Conservation (phyloP, 2,888 invertebrate genomes). For the Trachelus stipa region DNA sequence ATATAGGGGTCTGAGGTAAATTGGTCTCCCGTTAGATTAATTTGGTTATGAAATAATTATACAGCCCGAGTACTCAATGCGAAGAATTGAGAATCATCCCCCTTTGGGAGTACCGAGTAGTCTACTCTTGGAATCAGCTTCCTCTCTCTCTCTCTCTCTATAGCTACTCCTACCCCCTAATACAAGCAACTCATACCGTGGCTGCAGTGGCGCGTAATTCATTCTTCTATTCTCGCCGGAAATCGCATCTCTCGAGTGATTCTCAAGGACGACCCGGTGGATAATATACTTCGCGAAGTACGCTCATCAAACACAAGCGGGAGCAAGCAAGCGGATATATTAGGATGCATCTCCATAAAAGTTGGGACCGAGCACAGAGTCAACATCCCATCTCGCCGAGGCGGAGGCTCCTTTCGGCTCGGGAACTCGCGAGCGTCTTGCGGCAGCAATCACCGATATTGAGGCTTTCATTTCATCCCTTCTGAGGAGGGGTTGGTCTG, state of each 20-base stretch:
- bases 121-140: not conserved
- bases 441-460: constrained; percentile 66
- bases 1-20: not conserved
- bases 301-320: constrained; percentile 66
- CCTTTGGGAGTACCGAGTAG: not conserved
- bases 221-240: constrained; percentile 49
- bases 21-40: not conserved
- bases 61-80: not conserved
- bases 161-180: not conserved
- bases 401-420: constrained; percentile 51
- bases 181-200: not conserved
- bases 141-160: not conserved
- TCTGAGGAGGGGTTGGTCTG: constrained; percentile 5
- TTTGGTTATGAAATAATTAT: not conserved
- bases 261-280: constrained; percentile 50
- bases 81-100: not conserved
- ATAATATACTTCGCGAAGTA: constrained; percentile 63
- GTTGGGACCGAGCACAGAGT: constrained; percentile 61
- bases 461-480: constrained; percentile 65
- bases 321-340: constrained; percentile 65
- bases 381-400: constrained; percentile 46
- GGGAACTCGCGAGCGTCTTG: constrained; percentile 58
- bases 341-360: constrained; percentile 67
- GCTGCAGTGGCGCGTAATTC: constrained; percentile 34
- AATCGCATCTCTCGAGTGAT: constrained; percentile 60